Base-by-base conservation (phyloP, 2,888 invertebrate species). In the Cheilosia variabilis region DNA sequence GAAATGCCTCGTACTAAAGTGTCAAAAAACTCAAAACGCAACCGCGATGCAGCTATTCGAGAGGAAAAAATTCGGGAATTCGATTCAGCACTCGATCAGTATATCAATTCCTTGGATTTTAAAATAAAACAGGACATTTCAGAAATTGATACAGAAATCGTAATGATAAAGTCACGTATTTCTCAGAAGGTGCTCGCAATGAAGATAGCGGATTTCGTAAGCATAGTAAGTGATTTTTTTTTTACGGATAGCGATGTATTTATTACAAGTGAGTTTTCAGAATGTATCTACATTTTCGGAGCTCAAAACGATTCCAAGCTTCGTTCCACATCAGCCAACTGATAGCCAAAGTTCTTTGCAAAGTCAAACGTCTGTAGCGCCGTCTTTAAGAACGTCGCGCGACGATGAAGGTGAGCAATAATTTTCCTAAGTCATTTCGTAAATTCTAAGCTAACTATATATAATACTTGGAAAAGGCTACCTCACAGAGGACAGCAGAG, bases 401-500 rank as follows among this genome's bases (percentile, higher is more conserved):
- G 52, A 87, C 50, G 86, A 86, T 52, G 86, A 86, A 77, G 86
- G 86, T 86, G 19, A 27, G 6, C 24, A 15, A 15, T 24, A 0
- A 9, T 45, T 45, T 17, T 2, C 13, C 2, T 45, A 6, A n/a
- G 2, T 6, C n/a, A 17, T 17, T 45, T n/a, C 0, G 6, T 17
- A 7, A 45, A 19, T 3, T 17, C 3, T 47, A 47, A 37, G 19
- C 19, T 19, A 19, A 2, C 13, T 17, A n/a, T 45, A 7, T 2
- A 1, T 2, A n/a, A 9, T 47, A 2, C 2, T 17, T 47, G 1
- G 6, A 24, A 52, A 10, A 92, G 92, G 92, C 88, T 92, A 92
- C 91, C 91, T 92, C 91, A 92, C 92, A 91, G 92, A 92, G 89
- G 92, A 92, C 89, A 92, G 91, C 88, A 88, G 89, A 37, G 88